phyloP scores from a whole-genome alignment of 2,113 vertebrate species.

The Brachypteracias leptosomus region DNA sequence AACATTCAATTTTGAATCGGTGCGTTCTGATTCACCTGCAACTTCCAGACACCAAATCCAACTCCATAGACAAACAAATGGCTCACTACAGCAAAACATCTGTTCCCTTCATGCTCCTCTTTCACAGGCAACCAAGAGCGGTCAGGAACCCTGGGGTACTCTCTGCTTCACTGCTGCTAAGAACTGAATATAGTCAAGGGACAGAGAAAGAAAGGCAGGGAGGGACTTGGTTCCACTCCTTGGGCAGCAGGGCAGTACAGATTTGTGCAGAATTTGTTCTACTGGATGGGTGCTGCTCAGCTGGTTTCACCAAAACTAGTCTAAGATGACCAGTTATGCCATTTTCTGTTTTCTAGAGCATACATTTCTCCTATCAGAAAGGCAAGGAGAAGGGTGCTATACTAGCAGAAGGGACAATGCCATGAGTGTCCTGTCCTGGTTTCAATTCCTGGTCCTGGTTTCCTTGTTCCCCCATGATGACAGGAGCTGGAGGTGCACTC shows the following conservation, averaged over 20 bases:
- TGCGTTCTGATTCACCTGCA: neutral
- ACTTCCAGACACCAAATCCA: neutral
- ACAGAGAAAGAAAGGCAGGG: neutral
- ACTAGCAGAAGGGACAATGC: slow-evolving; percentile 27
- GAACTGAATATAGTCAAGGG: neutral
- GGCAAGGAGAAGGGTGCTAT: neutral
- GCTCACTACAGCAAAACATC: neutral
- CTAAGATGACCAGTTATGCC: neutral
- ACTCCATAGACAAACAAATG: neutral
- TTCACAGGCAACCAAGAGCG: neutral
- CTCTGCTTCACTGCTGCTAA: neutral
- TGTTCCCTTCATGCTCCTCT: neutral
- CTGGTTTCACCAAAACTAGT: neutral
- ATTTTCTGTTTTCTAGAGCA: neutral
- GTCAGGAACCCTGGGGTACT: neutral
- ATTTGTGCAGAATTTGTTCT: neutral
- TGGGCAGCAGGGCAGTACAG: neutral
- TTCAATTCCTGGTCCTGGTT: slow-evolving; percentile 57
- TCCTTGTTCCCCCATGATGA: slow-evolving; percentile 52
- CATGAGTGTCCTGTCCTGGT: slow-evolving; percentile 3
- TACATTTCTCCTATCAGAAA: neutral
- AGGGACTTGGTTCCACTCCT: neutral
- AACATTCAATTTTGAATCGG: neutral
- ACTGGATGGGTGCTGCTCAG: neutral
- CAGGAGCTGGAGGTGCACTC: slow-evolving; percentile 50